A percentile compares a stretch with the other conserved stretches of the same genome.
Conservation (phyloP, 2,113 vertebrate genomes). For the Ictalurus furcatus region DNA sequence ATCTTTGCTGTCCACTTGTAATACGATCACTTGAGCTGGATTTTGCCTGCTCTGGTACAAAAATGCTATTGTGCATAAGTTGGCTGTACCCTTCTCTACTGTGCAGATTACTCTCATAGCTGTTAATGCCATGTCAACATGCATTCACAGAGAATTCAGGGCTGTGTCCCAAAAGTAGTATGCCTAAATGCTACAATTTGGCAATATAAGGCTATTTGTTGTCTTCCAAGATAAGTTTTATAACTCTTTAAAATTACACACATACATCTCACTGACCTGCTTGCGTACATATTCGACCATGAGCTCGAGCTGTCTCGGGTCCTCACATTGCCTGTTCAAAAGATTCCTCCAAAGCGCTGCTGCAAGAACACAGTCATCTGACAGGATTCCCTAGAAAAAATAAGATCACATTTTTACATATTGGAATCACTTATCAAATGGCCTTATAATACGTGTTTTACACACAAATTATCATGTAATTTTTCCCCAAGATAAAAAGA, state of each 20-base stretch:
- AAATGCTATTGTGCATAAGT: background rate
- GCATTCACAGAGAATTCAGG: background rate
- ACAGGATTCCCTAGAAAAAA: slow-evolving; percentile 84
- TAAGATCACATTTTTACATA: background rate
- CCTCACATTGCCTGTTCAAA: slow-evolving; percentile 87
- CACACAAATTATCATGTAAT: background rate
- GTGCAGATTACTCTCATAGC: background rate
- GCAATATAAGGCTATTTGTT: background rate
- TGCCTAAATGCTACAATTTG: background rate
- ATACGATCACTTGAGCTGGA: background rate
- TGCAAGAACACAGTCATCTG: slow-evolving; percentile 86
- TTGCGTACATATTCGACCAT: slow-evolving; percentile 97
- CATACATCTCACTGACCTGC: slow-evolving; percentile 75
- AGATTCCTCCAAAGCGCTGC: slow-evolving; percentile 95
- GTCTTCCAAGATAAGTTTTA: background rate
- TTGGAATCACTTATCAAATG: background rate
- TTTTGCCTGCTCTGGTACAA: background rate
- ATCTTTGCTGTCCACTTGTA: background rate
- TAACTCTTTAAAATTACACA: background rate
- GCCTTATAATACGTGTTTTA: background rate
- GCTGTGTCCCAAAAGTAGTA: background rate
- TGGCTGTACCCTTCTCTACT: background rate
- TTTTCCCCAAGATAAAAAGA: background rate
- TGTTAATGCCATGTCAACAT: background rate
- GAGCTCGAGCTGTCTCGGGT: slow-evolving; percentile 87